Evolutionary conservation across 2,888 invertebrate genomes (phyloP).

Genomic region (Antheraea assamensis): DNA sequence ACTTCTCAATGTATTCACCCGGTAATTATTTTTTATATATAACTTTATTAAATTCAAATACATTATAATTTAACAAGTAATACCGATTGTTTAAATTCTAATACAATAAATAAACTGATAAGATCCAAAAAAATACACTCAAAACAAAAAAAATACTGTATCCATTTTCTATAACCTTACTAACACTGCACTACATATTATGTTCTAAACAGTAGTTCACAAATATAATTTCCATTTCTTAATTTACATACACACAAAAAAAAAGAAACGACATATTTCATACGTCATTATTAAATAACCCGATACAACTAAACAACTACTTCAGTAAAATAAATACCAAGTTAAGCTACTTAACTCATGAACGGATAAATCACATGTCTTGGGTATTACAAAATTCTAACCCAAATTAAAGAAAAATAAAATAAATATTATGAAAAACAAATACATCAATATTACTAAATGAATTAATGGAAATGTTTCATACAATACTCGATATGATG

Average conservation of each 20-base stretch:
- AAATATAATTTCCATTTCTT: background rate
- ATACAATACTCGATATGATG: slow-evolving; percentile 4
- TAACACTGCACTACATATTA: background rate
- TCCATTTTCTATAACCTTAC: background rate
- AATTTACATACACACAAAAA: background rate
- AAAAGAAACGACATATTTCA: slow-evolving; percentile 5
- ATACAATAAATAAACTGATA: background rate
- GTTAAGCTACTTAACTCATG: slow-evolving; percentile 20
- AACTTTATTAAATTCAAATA: background rate
- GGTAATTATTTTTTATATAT: no score
- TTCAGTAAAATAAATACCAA: slow-evolving; percentile 20
- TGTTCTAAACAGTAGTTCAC: background rate
- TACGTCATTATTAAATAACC: slow-evolving; percentile 5
- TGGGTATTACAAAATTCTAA: slow-evolving; percentile 34
- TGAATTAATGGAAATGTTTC: slow-evolving; percentile 12
- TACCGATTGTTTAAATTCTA: no score
- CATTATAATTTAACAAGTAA: background rate
- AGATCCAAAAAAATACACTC: background rate
- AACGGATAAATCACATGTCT: slow-evolving; percentile 31
- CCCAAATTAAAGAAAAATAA: slow-evolving; percentile 22
- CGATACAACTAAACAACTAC: background rate
- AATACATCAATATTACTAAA: background rate
- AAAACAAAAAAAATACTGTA: background rate
- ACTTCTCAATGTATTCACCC: no score
- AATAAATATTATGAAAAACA: slow-evolving; percentile 11